Conservation (phyloP, 2,888 invertebrate genomes). For the Bellardia bayeri region DNA sequence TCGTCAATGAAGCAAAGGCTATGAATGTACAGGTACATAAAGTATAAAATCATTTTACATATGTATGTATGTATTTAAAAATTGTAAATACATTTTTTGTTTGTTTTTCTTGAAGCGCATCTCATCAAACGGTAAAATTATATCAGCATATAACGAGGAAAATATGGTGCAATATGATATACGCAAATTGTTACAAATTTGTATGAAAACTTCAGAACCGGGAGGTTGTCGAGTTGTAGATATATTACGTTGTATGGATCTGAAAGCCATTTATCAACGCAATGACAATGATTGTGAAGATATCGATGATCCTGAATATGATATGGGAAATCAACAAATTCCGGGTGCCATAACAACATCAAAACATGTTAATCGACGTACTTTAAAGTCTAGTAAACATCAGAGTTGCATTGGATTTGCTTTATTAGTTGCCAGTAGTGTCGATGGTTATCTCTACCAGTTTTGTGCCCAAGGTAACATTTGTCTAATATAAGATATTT, state of each 20-base stretch:
- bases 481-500: background rate
- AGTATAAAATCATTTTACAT: background rate
- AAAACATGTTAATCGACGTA: constrained; percentile 79
- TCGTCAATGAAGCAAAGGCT: constrained; percentile 83
- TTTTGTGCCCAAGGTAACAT: constrained; percentile 85
- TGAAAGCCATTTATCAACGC: constrained; percentile 83
- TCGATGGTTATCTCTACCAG: constrained; percentile 91
- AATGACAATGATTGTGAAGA: constrained; percentile 74
- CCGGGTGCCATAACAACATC: constrained; percentile 80
- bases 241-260: constrained; percentile 82
- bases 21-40: constrained; percentile 81
- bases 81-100: background rate
- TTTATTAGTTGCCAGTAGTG: constrained; percentile 83
- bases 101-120: constrained; percentile 76
- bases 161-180: constrained; percentile 81
- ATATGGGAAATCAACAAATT: constrained; percentile 82
- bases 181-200: constrained; percentile 81
- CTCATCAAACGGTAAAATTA: constrained; percentile 75
- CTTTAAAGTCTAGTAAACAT: constrained; percentile 86
- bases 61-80: background rate
- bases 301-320: constrained; percentile 79
- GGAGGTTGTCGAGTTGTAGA: constrained; percentile 81
- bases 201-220: constrained; percentile 82
- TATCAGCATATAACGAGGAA: constrained; percentile 77
- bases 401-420: constrained; percentile 86